Evolutionary conservation across 2,113 vertebrate genomes (phyloP), one percentile per base, ranked within the genome.

Genomic region (Gymnorhina tibicen): DNA sequence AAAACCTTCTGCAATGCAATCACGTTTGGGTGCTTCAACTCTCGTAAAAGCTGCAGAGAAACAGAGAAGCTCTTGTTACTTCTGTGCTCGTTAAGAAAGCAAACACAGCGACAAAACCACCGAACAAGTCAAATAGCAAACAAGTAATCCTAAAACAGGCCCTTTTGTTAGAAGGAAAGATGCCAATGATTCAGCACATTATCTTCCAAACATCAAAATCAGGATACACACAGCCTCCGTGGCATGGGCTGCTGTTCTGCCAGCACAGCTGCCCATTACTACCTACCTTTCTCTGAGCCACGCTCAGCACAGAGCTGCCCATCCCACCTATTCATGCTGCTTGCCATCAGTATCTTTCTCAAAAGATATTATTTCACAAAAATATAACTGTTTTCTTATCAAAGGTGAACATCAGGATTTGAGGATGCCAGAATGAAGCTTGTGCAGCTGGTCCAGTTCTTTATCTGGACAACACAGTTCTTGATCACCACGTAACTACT

Each of bases 1-100:
- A 99, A 99, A 80, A 99, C 99, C 95, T 99, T 99, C 97, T 99
- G 99, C 96, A 99, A 98, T 4, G 99, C 98, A 72, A 99, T 99
- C 95, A 99, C 99, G 0, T 99, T 99, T 24, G 99, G 98, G 91
- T 99, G 99, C 97, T 99, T 99, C 98, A 99, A 84, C 92, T 99
- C 99, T 94, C 99, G 97, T 96, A 99, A 98, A 97, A 99, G 98
- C 99, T 99, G 96, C 69, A 97, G 95, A 85, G 59, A 81, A 97
- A 98, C 33, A 97, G 66, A 94, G 27, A 86, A 66, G 56, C n/a
- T 46, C 64, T 52, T 41, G 42, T 96, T 83, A 96, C 53, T 92
- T 80, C 78, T 73, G 49, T 22, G 46, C 42, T 70, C 39, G 30
- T 55, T 73, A 74, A 70, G 60, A 78, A 89, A 64, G 21, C 50